phyloP scores from a whole-genome alignment of 2,888 invertebrate species.

The Ophion obscuratus region DNA sequence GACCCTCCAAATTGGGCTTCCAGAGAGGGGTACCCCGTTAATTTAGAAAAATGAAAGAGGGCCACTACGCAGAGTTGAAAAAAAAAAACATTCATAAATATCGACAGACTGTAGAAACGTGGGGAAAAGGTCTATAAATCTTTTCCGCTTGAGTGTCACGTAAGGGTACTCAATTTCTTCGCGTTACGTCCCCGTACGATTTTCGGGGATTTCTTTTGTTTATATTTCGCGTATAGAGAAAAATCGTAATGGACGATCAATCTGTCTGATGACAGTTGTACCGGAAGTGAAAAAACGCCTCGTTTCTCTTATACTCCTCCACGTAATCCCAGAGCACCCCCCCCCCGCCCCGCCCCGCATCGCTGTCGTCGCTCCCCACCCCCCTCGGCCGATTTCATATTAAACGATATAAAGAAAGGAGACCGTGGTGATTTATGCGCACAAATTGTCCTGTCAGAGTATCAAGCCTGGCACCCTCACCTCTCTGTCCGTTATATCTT shows the following conservation, averaged over 20 bases:
- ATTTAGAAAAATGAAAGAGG: too few species aligned
- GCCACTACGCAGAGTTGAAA: too few species aligned
- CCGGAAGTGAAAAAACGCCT: constrained; percentile 72
- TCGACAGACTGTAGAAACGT: too few species aligned
- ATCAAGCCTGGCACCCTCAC: constrained; percentile 49
- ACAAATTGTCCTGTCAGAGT: constrained; percentile 82
- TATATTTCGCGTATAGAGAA: constrained; percentile 14
- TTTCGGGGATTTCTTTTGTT: constrained; percentile 35
- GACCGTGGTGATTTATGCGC: constrained; percentile 82
- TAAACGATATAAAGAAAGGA: constrained; percentile 83
- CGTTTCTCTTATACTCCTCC: constrained; percentile 66
- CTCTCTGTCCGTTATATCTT: constrained; percentile 68
- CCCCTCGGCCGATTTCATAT: constrained; percentile 77
- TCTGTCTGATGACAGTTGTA: constrained; percentile 78
- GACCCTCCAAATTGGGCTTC: too few species aligned
- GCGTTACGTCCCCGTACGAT: not conserved
- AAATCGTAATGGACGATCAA: constrained; percentile 74
- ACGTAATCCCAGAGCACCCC: too few species aligned
- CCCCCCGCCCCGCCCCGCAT: not conserved
- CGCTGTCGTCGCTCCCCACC: not conserved
- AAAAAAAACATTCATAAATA: too few species aligned
- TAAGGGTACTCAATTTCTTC: too few species aligned
- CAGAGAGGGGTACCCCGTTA: too few species aligned
- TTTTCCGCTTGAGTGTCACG: too few species aligned
- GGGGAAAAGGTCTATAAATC: too few species aligned